phyloP scores from a whole-genome alignment of 1,140 invertebrate genomes.

The Eriosoma lanigerum region DNA sequence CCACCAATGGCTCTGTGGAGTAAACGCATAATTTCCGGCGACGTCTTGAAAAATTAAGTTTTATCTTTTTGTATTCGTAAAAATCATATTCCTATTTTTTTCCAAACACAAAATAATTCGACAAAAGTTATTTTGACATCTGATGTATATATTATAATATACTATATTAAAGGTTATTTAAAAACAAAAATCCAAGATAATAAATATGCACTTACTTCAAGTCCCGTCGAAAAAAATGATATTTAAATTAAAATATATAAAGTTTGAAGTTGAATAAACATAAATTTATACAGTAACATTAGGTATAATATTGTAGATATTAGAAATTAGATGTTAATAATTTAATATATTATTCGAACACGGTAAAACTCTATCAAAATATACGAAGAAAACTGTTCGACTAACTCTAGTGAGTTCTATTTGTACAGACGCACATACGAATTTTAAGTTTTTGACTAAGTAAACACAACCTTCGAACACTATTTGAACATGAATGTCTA shows the following conservation, averaged over 20 bases:
- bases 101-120: neutral
- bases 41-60: slow-evolving; percentile 19
- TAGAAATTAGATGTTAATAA: no score
- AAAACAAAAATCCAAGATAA: no score
- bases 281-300: no score
- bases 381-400: neutral
- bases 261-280: no score
- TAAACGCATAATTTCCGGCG: slow-evolving; percentile 13
- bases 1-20: neutral
- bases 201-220: no score
- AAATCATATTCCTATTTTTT: neutral
- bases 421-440: neutral
- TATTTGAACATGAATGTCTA: neutral
- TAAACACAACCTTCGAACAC: neutral
- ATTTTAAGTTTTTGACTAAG: neutral
- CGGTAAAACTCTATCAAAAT: neutral
- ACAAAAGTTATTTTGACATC: no score
- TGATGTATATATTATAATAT: no score
- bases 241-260: no score
- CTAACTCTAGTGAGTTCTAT: neutral
- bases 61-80: neutral
- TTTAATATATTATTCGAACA: no score
- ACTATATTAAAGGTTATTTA: no score
- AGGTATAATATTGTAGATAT: no score
- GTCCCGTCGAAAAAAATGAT: no score